Base-by-base conservation (phyloP, 2,888 invertebrate species). In the Lycocerus yunnanus region DNA sequence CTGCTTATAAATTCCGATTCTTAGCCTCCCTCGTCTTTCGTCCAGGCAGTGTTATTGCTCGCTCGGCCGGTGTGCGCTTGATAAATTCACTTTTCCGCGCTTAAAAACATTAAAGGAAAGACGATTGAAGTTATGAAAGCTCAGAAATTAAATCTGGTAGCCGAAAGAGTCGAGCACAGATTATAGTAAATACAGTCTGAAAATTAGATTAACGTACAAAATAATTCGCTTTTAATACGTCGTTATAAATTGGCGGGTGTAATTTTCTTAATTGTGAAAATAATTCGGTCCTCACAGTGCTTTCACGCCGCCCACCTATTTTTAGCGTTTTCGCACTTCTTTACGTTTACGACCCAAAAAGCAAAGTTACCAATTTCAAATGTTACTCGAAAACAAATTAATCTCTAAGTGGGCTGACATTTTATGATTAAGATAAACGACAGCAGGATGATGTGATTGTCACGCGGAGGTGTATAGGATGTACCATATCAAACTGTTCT, bases 1-100 rank as follows among this genome's bases (percentile, higher is more conserved):
- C 88, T 86, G 87, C 88, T 88, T 88, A 88, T 88, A 88, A 88
- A 88, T 88, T 88, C 88, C 87, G 86, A 88, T 88, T 88, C 86
- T 84, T 84, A 81, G 80, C 80, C 77, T 78, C 78, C 77, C 79
- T 75, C 75, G 75, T 71, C 78, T 77, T 71, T 77, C 80, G 74
- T 78, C 78, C 79, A 77, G 74, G 70, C 79, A 79, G 81, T 83
- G 84, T 86, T 86, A 85, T 86, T 86, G 85, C 86, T 84, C 84
- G 85, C 83, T 85, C 86, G 85, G 85, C 86, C 86, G 86, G 87
- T 87, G 86, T 85, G 84, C 83, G 85, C 84, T 86, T 86, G 86
- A 87, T 86, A 86, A 87, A 86, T 87, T 87, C 86, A 86, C 86
- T 87, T 87, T 87, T 87, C 84, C 84, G 83, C 85, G 85, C 84